phyloP scores from a whole-genome alignment of 2,888 invertebrate species.

The Campaea margaritaria region DNA sequence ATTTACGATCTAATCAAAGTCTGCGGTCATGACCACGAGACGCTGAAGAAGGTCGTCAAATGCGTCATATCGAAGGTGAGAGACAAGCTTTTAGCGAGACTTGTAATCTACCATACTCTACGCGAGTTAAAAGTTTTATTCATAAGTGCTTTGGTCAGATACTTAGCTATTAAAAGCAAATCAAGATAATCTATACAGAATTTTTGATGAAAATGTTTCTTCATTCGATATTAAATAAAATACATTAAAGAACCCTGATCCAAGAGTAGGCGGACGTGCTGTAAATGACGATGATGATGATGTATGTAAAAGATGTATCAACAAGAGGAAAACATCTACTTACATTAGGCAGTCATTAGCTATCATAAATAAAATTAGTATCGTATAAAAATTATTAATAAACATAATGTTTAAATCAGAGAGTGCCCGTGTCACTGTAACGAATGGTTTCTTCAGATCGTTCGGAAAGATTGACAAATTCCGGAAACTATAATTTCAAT shows the following conservation, averaged over 20 bases:
- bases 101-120: conserved; percentile 15
- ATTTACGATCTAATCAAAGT: conserved; percentile 70
- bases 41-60: conserved; percentile 77
- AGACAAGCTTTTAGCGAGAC: conserved; percentile 12
- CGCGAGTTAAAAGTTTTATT: background rate
- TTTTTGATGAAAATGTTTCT: background rate
- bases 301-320: conserved; percentile 6
- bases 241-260: background rate
- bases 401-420: conserved; percentile 14
- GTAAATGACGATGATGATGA: conserved; percentile 7
- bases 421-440: conserved; percentile 18
- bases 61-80: conserved; percentile 80
- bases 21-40: conserved; percentile 78
- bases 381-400: conserved; percentile 11
- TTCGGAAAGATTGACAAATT: conserved; percentile 33
- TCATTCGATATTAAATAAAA: background rate
- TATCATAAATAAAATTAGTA: conserved; percentile 17
- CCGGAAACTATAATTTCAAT: conserved; percentile 47
- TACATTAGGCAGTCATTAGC: conserved; percentile 18
- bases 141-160: conserved; percentile 3
- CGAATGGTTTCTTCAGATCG: conserved; percentile 24
- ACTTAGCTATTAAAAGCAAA: background rate
- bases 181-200: background rate
- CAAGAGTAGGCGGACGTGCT: background rate
- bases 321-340: conserved; percentile 15